phyloP scores from a whole-genome alignment of 2,888 invertebrate species.

The Oscheius sp. region DNA sequence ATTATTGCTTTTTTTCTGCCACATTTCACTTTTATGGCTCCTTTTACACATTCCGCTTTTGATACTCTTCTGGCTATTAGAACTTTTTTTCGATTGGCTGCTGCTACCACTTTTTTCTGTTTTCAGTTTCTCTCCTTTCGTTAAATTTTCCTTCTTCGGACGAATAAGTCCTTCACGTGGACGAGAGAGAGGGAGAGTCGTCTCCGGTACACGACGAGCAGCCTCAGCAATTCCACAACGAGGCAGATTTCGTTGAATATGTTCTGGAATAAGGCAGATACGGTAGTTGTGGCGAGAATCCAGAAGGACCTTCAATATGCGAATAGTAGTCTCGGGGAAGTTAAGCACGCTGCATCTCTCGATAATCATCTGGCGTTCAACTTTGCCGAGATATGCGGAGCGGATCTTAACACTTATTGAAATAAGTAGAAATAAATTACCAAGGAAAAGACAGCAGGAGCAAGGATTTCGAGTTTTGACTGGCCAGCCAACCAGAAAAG shows the following conservation, averaged over 20 bases:
- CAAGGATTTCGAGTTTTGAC: neutral
- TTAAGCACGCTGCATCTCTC: neutral
- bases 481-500: constrained; percentile 23
- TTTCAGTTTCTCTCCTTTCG: neutral
- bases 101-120: neutral
- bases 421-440: neutral
- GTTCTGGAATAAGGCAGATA: constrained; percentile 11
- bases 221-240: constrained; percentile 21
- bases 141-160: neutral
- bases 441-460: constrained; percentile 17
- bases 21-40: too few relatives aligned
- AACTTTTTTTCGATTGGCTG: neutral
- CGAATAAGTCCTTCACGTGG: constrained; percentile 7
- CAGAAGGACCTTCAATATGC: neutral
- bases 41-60: constrained; percentile 10
- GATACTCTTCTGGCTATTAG: neutral
- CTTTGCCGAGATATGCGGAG: constrained; percentile 8
- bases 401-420: constrained; percentile 13
- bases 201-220: neutral
- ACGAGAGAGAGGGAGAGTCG: constrained; percentile 6
- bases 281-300: constrained; percentile 13
- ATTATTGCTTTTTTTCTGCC: too few relatives aligned
- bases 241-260: constrained; percentile 1
- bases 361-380: constrained; percentile 18
- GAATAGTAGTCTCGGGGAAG: constrained; percentile 8